Percentiles rank a stretch among this genome's conserved stretches.
Conservation (phyloP, 2,797 vertebrate species). For the Hoplostethus mediterraneus region DNA sequence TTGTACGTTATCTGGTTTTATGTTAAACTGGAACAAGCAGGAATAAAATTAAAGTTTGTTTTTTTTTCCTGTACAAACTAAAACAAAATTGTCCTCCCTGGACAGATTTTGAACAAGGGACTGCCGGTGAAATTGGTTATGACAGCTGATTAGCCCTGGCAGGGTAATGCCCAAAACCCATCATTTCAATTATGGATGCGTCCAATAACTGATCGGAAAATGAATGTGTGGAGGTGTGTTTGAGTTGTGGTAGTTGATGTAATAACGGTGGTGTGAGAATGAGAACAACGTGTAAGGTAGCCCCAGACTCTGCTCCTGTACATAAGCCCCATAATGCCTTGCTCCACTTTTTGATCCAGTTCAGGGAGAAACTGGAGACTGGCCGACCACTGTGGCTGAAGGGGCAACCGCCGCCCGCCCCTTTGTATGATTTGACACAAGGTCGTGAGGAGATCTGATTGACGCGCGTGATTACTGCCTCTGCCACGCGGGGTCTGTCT, state of each 20-base stretch:
- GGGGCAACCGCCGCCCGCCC: not conserved
- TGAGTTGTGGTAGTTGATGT: no score
- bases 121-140: not conserved
- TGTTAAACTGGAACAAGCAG: no score
- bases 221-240: no score
- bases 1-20: no score
- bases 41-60: no score
- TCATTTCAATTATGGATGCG: conserved; percentile 14
- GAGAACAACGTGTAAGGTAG: not conserved
- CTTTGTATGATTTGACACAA: conserved; percentile 65
- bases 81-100: no score
- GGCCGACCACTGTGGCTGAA: not conserved
- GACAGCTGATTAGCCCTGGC: conserved; percentile 11
- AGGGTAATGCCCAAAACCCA: conserved; percentile 2
- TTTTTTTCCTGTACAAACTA: no score
- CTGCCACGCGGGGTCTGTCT: conserved; percentile 56
- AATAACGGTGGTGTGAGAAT: not conserved
- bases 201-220: no score
- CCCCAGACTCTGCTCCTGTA: no score
- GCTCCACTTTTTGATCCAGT: not conserved
- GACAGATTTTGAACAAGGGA: no score
- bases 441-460: conserved; percentile 71
- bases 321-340: no score
- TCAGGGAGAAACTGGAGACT: not conserved
- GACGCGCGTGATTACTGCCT: conserved; percentile 64